These are phyloP conservation scores for Indri indri DNA, from an alignment of 2,113 vertebrate genomes.

Conservation along the genomic window DNA sequence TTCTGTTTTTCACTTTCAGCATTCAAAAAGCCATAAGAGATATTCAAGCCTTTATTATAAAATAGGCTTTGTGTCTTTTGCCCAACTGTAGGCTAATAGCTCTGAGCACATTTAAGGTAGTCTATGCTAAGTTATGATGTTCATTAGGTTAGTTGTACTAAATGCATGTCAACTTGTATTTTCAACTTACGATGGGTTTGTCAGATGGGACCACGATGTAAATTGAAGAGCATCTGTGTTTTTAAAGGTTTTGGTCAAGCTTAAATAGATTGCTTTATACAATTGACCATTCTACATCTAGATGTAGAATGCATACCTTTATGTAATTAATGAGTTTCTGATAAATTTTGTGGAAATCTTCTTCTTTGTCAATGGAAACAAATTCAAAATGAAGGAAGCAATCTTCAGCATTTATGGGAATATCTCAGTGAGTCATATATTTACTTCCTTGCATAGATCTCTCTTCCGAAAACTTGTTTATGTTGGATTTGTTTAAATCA, in stretches of 20 bases:
- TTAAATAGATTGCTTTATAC: not conserved
- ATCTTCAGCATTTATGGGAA: not conserved
- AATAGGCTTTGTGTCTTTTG: not conserved
- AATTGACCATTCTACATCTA: accelerated
- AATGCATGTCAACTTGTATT: not conserved
- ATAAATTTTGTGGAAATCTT: not conserved
- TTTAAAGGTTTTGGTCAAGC: not conserved
- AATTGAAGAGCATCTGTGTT: not conserved
- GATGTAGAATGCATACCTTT: not conserved
- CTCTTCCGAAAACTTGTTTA: not conserved
- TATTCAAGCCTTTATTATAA: not conserved
- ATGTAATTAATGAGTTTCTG: not conserved
- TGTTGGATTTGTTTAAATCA: not conserved
- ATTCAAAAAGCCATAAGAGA: not conserved
- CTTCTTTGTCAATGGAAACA: not conserved
- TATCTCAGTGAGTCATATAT: not conserved
- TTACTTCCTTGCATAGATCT: not conserved
- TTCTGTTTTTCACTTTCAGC: not conserved
- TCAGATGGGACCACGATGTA: not conserved
- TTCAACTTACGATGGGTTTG: not conserved
- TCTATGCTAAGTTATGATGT: not conserved
- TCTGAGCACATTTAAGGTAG: not conserved
- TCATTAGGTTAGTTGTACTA: not conserved
- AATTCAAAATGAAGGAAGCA: not conserved
- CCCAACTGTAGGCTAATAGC: not conserved